A percentile compares a stretch with the other conserved stretches of the same genome.
These are phyloP conservation scores for Synergus japonicus DNA, from an alignment of 2,888 invertebrate species.

Conservation along the genomic window DNA sequence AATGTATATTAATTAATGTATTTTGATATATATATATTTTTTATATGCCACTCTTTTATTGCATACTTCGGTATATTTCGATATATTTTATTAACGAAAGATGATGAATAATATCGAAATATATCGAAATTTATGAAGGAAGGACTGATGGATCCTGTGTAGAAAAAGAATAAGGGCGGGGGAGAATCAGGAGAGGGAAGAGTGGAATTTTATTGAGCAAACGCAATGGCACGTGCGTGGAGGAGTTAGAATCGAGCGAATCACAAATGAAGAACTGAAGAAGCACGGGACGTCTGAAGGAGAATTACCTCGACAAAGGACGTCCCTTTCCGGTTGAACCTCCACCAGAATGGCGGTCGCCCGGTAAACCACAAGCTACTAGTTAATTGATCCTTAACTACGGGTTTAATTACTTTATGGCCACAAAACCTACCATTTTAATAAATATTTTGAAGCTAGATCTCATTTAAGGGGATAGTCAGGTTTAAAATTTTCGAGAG, in stretches of 20 bases:
- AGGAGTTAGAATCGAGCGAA: conserved; percentile 30
- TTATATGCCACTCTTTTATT: too few species aligned
- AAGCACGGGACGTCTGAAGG: conserved; percentile 26
- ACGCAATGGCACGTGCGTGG: conserved; percentile 35
- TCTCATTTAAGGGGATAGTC: neutral
- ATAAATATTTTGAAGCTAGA: neutral
- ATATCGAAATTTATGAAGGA: too few species aligned
- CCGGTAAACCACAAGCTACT: conserved; percentile 68
- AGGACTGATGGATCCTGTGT: too few species aligned
- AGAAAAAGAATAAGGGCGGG: too few species aligned
- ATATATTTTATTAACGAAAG: too few species aligned
- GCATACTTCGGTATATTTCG: too few species aligned
- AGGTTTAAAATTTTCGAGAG: too few species aligned
- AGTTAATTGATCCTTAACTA: conserved; percentile 69
- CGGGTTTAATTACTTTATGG: conserved; percentile 64
- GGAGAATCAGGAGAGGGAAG: neutral
- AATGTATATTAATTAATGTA: too few species aligned
- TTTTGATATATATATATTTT: too few species aligned
- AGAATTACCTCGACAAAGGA: conserved; percentile 21
- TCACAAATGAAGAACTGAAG: conserved; percentile 34
- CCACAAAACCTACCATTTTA: conserved; percentile 26
- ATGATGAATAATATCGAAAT: neutral
- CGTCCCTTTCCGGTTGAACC: conserved; percentile 51
- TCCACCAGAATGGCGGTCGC: conserved; percentile 64
- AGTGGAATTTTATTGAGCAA: conserved; percentile 34